These are phyloP conservation scores for Metallyticus violacea DNA, from an alignment of 2,888 invertebrate genomes.

Conservation along the genomic window DNA sequence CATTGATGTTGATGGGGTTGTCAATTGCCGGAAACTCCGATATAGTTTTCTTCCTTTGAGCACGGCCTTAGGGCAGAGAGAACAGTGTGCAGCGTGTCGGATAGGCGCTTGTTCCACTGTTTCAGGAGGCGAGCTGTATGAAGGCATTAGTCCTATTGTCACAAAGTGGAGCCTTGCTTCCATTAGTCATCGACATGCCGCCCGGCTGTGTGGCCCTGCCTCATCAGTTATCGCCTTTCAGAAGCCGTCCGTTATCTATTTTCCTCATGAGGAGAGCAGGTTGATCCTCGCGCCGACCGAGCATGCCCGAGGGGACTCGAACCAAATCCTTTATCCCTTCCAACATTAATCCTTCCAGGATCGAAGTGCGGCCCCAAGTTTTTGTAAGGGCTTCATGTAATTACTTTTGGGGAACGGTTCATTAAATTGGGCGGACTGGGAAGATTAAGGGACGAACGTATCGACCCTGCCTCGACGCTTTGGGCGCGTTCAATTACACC, in stretches of 20 bases:
- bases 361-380: not conserved
- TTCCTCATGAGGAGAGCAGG: not conserved
- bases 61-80: too few species aligned
- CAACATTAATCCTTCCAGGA: constrained; percentile 10
- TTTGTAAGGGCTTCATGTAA: not conserved
- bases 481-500: not conserved
- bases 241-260: not conserved
- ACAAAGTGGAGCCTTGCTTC: not conserved
- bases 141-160: not conserved
- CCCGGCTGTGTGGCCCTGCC: not conserved
- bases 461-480: not conserved
- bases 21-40: too few species aligned
- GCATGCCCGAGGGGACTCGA: constrained; percentile 9
- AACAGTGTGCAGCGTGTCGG: too few species aligned
- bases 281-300: not conserved
- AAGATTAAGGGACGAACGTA: not conserved
- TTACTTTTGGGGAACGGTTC: constrained; percentile 3
- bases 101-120: not conserved
- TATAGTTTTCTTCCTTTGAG: too few species aligned
- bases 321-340: constrained; percentile 12
- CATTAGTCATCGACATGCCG: not conserved
- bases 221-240: not conserved
- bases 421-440: not conserved
- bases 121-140: not conserved
- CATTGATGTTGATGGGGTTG: too few species aligned